Percentiles rank a stretch among this genome's conserved stretches.
phyloP scores from a whole-genome alignment of 2,888 invertebrate species.

The Sipha maydis region DNA sequence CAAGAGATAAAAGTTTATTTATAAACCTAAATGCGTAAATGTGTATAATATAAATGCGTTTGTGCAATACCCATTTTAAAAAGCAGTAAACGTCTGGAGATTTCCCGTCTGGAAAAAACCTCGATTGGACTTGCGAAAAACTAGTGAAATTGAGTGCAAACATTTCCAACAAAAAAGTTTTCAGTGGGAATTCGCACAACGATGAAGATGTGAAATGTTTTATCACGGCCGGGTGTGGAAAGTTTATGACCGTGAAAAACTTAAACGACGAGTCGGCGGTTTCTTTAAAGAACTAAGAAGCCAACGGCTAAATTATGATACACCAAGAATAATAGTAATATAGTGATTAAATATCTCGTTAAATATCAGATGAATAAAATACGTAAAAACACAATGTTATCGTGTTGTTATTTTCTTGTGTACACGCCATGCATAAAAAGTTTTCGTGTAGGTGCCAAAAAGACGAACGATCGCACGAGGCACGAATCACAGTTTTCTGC shows the following conservation, averaged over 20 bases:
- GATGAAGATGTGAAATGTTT: constrained; percentile 27
- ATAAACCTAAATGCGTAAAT: neutral
- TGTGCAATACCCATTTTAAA: neutral
- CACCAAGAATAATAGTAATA: neutral
- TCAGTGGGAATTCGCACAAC: neutral
- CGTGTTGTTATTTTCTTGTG: no score
- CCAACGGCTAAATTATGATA: constrained; percentile 35
- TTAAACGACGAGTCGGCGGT: constrained; percentile 10
- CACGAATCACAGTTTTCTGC: no score
- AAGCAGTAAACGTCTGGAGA: neutral
- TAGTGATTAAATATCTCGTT: no score
- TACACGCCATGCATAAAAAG: no score
- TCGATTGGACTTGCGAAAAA: neutral
- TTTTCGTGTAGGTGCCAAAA: no score
- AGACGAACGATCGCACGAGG: no score
- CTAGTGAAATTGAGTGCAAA: constrained; percentile 29
- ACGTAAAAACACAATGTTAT: no score
- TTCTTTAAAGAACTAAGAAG: constrained; percentile 8
- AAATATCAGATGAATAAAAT: no score
- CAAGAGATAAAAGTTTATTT: neutral
- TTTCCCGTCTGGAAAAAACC: neutral
- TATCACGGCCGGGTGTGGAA: constrained; percentile 20
- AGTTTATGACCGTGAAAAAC: constrained; percentile 49
- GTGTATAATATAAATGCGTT: neutral
- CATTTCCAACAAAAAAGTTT: constrained; percentile 22